Evolutionary conservation across 2,113 vertebrate species (phyloP).

Genomic region (Corynorhinus townsendii): DNA sequence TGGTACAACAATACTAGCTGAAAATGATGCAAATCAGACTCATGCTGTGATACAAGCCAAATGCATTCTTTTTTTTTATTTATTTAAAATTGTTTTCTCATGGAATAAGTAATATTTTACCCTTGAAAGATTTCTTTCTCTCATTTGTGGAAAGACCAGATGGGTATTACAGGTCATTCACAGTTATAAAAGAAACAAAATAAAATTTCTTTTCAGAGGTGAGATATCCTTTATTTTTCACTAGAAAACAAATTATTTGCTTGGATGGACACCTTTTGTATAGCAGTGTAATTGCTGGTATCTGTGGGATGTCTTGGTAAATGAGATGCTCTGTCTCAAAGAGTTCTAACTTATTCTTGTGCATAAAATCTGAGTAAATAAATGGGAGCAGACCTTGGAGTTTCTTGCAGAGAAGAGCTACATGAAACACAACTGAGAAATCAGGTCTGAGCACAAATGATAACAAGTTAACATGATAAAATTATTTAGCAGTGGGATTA

Average conservation of each 20-base stretch:
- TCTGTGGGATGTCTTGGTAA: constrained; percentile 80
- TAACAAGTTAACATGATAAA: constrained; percentile 66
- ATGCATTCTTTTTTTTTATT: constrained; percentile 69
- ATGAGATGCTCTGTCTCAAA: constrained; percentile 79
- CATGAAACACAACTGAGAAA: constrained; percentile 67
- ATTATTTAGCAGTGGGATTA: constrained; percentile 59
- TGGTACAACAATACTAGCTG: constrained; percentile 68
- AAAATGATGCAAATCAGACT: constrained; percentile 74
- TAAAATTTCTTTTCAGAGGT: constrained; percentile 63
- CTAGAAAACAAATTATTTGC: constrained; percentile 81
- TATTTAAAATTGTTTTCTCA: constrained; percentile 77
- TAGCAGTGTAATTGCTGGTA: constrained; percentile 78
- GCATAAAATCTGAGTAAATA: constrained; percentile 82
- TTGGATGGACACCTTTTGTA: constrained; percentile 80
- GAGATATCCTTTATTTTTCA: constrained; percentile 75
- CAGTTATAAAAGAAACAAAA: constrained; percentile 74
- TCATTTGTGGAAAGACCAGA: constrained; percentile 75
- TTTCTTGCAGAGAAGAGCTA: constrained; percentile 65
- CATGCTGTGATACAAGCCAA: constrained; percentile 69
- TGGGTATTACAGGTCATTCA: constrained; percentile 78
- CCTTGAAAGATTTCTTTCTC: constrained; percentile 75
- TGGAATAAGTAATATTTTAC: constrained; percentile 78
- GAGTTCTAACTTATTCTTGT: constrained; percentile 76
- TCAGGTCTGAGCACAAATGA: constrained; percentile 60
- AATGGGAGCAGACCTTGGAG: constrained; percentile 60